Conservation (phyloP, 2,797 vertebrate species). For the Sebastiscus albofasciatus region DNA sequence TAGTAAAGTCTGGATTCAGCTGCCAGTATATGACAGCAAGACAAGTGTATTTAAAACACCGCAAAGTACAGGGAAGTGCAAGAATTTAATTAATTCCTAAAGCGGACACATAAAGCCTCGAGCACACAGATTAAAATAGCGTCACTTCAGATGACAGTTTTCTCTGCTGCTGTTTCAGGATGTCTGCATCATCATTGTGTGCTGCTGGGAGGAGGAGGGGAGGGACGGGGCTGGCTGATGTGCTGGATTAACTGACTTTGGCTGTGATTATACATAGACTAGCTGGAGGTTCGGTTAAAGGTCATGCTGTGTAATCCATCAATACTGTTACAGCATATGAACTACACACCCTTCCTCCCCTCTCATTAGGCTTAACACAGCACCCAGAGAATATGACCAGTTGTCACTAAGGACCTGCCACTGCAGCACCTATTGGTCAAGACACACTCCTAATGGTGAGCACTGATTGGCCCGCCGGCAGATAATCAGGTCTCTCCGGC, state of each 20-base stretch:
- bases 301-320: slow-evolving; percentile 53
- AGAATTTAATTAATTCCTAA: slow-evolving; percentile 41
- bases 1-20: background rate
- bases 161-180: slow-evolving; percentile 22
- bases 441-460: slow-evolving; percentile 3
- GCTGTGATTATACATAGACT: slow-evolving; percentile 49
- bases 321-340: slow-evolving; percentile 5
- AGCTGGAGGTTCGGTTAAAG: slow-evolving; percentile 48
- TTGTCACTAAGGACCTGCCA: slow-evolving; percentile 12
- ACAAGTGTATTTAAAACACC: slow-evolving; percentile 41
- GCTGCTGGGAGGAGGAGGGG: background rate
- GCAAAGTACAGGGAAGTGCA: slow-evolving; percentile 5
- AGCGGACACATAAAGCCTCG: slow-evolving; percentile 9
- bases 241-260: slow-evolving; percentile 43
- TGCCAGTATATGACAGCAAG: slow-evolving; percentile 4
- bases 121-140: slow-evolving; percentile 45
- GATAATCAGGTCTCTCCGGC: slow-evolving; percentile 23
- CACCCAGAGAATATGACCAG: background rate
- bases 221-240: background rate
- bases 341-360: background rate
- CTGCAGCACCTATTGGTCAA: slow-evolving; percentile 13
- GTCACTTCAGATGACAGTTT: slow-evolving; percentile 32
- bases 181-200: slow-evolving; percentile 23
- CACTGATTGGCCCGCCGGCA: slow-evolving; percentile 15
- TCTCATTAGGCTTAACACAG: slow-evolving; percentile 34